Percentiles rank a stretch among this genome's conserved stretches.
Conservation (phyloP, 2,113 vertebrate species). For the Myxocyprinus asiaticus region DNA sequence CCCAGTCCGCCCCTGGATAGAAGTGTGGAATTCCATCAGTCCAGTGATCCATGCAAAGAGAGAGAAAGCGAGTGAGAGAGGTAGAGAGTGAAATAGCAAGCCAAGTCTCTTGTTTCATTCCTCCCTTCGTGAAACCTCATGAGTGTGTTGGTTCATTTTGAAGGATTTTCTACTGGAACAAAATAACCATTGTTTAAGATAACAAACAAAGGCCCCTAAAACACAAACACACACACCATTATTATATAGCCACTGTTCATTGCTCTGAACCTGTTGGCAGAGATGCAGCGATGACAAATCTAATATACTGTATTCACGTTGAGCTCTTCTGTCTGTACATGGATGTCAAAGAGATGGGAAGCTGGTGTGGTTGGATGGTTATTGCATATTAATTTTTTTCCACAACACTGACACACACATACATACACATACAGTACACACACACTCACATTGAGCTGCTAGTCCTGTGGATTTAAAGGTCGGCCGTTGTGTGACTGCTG, state of each 20-base stretch:
- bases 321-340: conserved; percentile 13
- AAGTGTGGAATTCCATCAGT: conserved; percentile 41
- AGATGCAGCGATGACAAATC: conserved; percentile 45
- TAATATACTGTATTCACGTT: conserved; percentile 38
- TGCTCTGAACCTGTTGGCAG: conserved; percentile 41
- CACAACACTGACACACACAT: conserved; percentile 19
- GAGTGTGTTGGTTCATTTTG: conserved; percentile 28
- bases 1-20: no score
- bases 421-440: no score
- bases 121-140: conserved; percentile 10
- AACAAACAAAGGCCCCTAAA: conserved; percentile 23
- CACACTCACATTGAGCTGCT: conserved; percentile 53
- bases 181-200: conserved; percentile 46
- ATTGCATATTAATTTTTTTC: conserved; percentile 39
- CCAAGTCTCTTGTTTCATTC: conserved; percentile 23
- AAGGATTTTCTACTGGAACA: conserved; percentile 39
- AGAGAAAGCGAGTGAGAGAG: not conserved
- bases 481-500: conserved; percentile 59
- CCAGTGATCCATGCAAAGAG: conserved; percentile 30
- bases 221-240: conserved; percentile 35
- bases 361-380: conserved; percentile 21
- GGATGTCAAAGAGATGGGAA: conserved; percentile 10
- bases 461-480: conserved; percentile 66
- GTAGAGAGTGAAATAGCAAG: conserved; percentile 2
- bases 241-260: conserved; percentile 2